Evolutionary conservation across 1,140 invertebrate genomes (phyloP).

Genomic region (Caerostris darwini): DNA sequence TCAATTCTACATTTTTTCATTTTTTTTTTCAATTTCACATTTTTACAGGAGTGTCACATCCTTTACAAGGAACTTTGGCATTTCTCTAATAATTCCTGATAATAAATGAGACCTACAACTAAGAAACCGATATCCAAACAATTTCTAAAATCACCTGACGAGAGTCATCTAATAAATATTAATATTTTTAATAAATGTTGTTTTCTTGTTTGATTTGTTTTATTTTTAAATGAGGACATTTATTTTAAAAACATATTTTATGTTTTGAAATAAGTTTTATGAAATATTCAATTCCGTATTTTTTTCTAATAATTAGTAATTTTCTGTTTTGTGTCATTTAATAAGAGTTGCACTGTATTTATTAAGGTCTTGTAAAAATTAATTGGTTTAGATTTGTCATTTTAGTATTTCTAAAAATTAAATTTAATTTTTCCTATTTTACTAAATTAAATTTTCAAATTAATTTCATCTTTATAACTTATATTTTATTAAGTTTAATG

Average conservation of each 20-base stretch:
- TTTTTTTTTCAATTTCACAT: neutral
- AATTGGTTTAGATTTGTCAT: neutral
- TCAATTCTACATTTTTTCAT: neutral
- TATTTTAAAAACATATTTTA: neutral
- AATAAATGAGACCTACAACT: neutral
- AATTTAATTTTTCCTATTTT: neutral
- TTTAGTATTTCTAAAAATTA: neutral
- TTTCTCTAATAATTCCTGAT: neutral
- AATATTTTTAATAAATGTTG: slow-evolving; percentile 6
- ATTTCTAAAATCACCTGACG: neutral
- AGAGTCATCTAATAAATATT: neutral
- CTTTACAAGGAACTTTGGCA: neutral
- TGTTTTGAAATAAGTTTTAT: neutral
- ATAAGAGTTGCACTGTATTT: neutral
- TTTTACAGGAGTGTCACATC: neutral
- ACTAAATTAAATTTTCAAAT: neutral
- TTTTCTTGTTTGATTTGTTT: slow-evolving; percentile 11
- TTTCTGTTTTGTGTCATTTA: neutral
- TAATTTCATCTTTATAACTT: no score
- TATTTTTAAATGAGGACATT: neutral
- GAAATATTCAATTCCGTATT: neutral
- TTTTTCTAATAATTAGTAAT: neutral
- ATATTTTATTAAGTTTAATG: no score
- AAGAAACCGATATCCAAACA: slow-evolving; percentile 20
- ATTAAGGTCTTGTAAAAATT: neutral